These are phyloP conservation scores for Pseudomugil tenellus DNA, from an alignment of 2,797 vertebrate species.

Conservation along the genomic window DNA sequence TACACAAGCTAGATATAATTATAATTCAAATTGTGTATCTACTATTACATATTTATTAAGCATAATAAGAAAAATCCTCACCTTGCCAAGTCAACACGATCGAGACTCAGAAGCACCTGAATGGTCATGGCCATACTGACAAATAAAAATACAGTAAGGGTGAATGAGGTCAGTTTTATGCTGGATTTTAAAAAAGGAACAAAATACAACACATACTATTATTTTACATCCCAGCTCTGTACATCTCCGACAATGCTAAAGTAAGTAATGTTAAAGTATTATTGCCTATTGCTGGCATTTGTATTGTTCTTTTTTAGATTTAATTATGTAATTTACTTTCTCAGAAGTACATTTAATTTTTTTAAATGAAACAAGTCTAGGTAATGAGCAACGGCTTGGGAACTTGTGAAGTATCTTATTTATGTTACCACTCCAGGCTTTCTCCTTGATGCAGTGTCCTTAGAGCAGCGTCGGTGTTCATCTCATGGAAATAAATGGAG, in stretches of 20 bases:
- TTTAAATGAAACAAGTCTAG: not conserved
- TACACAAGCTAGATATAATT: not conserved
- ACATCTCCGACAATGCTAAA: not conserved
- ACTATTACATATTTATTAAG: not conserved
- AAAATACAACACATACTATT: not conserved
- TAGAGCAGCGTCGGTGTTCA: slow-evolving; percentile 89
- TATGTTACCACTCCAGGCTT: slow-evolving; percentile 89
- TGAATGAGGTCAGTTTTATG: slow-evolving; percentile 3
- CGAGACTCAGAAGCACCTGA: slow-evolving; percentile 92
- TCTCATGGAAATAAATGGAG: slow-evolving; percentile 90
- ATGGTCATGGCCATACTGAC: slow-evolving; percentile 93
- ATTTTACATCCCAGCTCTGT: too few species aligned
- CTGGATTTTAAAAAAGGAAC: not conserved
- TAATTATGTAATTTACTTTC: not conserved
- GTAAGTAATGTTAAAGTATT: not conserved
- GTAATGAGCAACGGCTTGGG: not conserved
- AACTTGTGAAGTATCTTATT: not conserved
- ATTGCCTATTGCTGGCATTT: not conserved
- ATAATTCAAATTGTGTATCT: not conserved
- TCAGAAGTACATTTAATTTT: not conserved
- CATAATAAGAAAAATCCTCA: slow-evolving; percentile 54
- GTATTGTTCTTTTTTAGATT: not conserved
- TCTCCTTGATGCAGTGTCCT: slow-evolving; percentile 93
- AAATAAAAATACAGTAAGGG: slow-evolving; percentile 12
- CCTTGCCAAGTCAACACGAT: slow-evolving; percentile 95